These are phyloP conservation scores for Meteorus cinctellus DNA, from an alignment of 2,888 invertebrate genomes.

Conservation along the genomic window DNA sequence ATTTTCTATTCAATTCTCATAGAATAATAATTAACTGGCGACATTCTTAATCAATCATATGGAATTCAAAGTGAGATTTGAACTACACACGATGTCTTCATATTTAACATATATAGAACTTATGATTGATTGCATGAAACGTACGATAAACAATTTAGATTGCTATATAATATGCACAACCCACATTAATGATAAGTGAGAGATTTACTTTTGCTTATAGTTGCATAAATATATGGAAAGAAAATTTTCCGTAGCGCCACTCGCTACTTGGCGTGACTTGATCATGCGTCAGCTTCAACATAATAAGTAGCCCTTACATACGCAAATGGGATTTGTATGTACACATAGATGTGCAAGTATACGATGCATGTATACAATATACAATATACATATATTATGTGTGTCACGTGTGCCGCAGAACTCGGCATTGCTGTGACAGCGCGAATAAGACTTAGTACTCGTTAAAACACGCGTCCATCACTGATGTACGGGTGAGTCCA, in stretches of 20 bases:
- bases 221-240: conserved; percentile 14
- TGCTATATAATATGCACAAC: background rate
- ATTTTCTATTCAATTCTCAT: too few relatives aligned
- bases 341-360: background rate
- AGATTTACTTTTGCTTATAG: background rate
- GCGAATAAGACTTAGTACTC: conserved; percentile 44
- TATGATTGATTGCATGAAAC: background rate
- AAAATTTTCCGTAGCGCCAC: conserved; percentile 1
- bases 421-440: conserved; percentile 44
- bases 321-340: conserved; percentile 35
- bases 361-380: background rate
- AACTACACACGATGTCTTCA: background rate
- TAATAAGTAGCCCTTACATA: conserved; percentile 39
- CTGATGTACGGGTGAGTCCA: conserved; percentile 33
- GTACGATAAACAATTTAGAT: background rate
- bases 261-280: conserved; percentile 39
- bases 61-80: background rate
- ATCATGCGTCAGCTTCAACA: conserved; percentile 34
- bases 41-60: background rate
- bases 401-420: conserved; percentile 41
- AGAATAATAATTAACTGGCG: too few relatives aligned
- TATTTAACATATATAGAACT: background rate
- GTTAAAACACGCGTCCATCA: conserved; percentile 27
- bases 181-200: background rate
- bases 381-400: background rate